These are phyloP conservation scores for Sorex araneus DNA, from an alignment of 2,113 vertebrate species.

Conservation along the genomic window DNA sequence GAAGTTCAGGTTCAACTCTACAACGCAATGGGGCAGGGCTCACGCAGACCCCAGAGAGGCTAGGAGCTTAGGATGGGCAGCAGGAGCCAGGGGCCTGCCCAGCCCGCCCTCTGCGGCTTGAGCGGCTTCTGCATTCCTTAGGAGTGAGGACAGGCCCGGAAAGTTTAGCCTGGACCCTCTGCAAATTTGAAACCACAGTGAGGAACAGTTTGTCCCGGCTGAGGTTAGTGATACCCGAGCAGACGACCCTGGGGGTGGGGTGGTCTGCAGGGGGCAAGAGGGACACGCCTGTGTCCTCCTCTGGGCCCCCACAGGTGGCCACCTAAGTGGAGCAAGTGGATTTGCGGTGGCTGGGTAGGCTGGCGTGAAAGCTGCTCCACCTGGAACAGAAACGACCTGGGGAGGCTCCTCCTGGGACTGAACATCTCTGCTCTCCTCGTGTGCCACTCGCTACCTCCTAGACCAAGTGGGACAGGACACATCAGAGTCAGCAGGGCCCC, in stretches of 20 bases:
- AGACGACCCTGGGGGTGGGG: neutral
- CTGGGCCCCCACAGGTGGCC: too few relatives aligned
- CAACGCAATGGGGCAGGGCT: neutral
- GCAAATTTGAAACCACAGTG: fast-evolving
- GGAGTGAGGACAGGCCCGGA: neutral
- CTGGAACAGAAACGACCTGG: neutral
- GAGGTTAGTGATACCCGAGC: neutral
- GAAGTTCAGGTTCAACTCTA: neutral
- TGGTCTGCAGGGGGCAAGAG: too few relatives aligned
- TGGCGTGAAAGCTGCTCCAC: fast-evolving
- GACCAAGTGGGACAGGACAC: neutral
- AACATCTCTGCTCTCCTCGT: neutral
- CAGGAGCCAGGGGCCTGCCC: neutral
- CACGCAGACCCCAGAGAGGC: too few relatives aligned
- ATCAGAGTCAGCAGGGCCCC: neutral
- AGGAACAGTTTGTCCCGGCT: neutral
- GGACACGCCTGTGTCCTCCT: neutral
- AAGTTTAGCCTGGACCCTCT: neutral
- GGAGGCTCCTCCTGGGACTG: too few relatives aligned
- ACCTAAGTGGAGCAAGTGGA: fast-evolving
- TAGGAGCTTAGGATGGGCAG: too few relatives aligned
- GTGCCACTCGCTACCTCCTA: fast-evolving
- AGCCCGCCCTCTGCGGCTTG: fast-evolving
- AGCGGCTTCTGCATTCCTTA: neutral
- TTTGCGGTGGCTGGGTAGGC: neutral